Evolutionary conservation across 2,888 invertebrate genomes (phyloP).

Genomic region (Synanthedon formicaeformis): DNA sequence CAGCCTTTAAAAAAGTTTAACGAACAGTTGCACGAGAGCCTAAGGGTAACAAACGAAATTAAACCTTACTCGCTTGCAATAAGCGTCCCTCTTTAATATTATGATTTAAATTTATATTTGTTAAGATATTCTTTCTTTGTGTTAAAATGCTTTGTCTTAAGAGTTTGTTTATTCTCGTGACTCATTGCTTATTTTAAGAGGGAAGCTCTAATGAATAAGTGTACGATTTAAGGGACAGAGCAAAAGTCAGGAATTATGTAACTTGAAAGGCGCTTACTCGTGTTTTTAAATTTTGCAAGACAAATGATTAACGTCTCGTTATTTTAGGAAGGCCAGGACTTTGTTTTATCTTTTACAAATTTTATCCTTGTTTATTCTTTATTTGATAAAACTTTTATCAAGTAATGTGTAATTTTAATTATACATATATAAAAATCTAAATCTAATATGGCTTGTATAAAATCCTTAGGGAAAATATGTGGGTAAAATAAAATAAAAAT

Average conservation of each 20-base stretch:
- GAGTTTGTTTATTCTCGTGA: slow-evolving; percentile 18
- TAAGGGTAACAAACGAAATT: background rate
- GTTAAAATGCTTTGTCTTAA: slow-evolving; percentile 22
- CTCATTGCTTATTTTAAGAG: slow-evolving; percentile 7
- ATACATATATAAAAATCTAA: no score
- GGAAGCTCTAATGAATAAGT: slow-evolving; percentile 23
- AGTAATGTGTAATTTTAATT: no score
- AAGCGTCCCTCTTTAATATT: background rate
- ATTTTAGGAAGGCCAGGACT: no score
- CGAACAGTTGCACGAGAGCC: background rate
- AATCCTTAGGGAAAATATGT: no score
- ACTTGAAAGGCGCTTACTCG: slow-evolving; percentile 2
- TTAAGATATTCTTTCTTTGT: slow-evolving; percentile 14
- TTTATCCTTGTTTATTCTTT: no score
- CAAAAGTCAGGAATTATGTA: slow-evolving; percentile 16
- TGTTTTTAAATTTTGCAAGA: background rate
- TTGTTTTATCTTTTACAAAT: no score
- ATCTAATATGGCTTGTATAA: no score
- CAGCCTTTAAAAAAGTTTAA: background rate
- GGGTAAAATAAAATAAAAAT: no score
- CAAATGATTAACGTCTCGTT: background rate
- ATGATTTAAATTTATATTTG: background rate
- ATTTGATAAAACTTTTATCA: no score
- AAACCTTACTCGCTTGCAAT: background rate
- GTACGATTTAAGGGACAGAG: slow-evolving; percentile 18